Percentiles rank a stretch among this genome's conserved stretches.
Conservation (phyloP, 2,888 invertebrate species). For the Pinctada fucata region DNA sequence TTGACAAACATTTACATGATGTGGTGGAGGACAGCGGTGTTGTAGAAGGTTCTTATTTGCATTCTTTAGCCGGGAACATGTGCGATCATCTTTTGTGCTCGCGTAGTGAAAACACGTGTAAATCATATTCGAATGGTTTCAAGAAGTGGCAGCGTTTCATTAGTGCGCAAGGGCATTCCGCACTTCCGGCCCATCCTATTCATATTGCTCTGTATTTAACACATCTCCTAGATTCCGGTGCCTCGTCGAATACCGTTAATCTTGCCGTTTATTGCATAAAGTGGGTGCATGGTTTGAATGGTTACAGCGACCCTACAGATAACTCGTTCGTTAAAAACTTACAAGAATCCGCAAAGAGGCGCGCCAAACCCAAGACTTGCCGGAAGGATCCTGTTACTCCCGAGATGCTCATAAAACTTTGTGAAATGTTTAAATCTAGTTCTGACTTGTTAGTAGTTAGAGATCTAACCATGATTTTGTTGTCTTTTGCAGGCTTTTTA, state of each 20-base stretch:
- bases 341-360: conserved; percentile 15
- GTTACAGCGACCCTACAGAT: conserved; percentile 8
- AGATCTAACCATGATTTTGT: conserved; percentile 29
- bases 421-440: conserved; percentile 8
- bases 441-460: conserved; percentile 18
- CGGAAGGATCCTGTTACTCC: conserved; percentile 22
- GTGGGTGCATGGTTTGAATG: conserved; percentile 4
- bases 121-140: conserved; percentile 16
- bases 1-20: not conserved
- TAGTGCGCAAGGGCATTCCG: not conserved
- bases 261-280: conserved; percentile 11
- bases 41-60: not conserved
- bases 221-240: conserved; percentile 4
- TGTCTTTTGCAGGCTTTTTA: conserved; percentile 33
- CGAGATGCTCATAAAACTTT: conserved; percentile 12
- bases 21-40: not conserved
- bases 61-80: not conserved
- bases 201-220: conserved; percentile 20
- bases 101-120: too few relatives aligned
- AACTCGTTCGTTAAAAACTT: conserved; percentile 27
- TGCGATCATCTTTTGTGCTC: not conserved
- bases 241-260: not conserved
- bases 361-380: not conserved
- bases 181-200: conserved; percentile 13
- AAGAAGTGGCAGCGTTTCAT: conserved; percentile 14